A percentile compares a stretch with the other conserved stretches of the same genome.
Evolutionary conservation across 2,113 vertebrate species (phyloP).

Genomic region (Cyanoderma ruficeps): DNA sequence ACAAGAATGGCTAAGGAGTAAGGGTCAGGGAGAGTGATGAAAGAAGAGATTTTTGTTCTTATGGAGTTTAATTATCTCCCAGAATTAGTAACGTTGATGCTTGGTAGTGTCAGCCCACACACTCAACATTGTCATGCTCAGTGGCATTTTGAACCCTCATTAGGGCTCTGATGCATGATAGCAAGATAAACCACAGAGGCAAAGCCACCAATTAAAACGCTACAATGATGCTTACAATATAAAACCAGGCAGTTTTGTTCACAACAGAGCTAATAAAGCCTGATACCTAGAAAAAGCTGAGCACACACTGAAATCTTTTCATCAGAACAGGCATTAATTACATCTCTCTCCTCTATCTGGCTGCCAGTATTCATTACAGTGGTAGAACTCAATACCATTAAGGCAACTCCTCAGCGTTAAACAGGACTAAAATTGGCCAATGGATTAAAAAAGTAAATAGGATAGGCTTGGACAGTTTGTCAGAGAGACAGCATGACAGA

Average conservation of each 20-base stretch:
- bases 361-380: slow-evolving; percentile 2
- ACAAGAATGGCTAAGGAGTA: background rate
- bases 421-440: background rate
- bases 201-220: background rate
- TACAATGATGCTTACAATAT: background rate
- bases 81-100: background rate
- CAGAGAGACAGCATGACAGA: background rate
- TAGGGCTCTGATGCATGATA: background rate
- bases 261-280: slow-evolving; percentile 8
- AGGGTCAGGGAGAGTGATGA: background rate
- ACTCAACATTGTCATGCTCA: background rate
- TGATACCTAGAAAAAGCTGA: background rate
- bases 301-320: background rate
- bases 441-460: background rate
- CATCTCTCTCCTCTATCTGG: background rate
- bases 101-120: background rate
- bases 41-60: background rate
- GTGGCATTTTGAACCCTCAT: background rate
- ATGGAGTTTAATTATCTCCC: background rate
- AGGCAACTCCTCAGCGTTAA: slow-evolving; percentile 27
- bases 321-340: slow-evolving; percentile 39
- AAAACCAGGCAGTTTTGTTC: background rate
- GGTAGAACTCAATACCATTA: slow-evolving; percentile 8
- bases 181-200: background rate
- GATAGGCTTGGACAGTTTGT: background rate